phyloP scores from a whole-genome alignment of 2,797 vertebrate species.

The Pygocentrus nattereri region DNA sequence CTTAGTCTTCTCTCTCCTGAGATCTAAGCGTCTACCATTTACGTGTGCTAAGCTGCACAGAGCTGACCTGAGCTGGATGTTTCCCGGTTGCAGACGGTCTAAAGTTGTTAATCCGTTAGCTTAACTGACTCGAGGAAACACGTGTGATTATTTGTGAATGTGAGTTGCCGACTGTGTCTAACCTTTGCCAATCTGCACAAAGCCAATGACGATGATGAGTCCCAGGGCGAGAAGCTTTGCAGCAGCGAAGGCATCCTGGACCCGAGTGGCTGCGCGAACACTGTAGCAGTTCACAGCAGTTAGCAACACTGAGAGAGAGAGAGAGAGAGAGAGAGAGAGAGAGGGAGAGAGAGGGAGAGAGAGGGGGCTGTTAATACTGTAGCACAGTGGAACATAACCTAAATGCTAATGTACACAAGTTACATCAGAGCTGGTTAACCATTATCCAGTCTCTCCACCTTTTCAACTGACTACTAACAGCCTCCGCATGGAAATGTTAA shows the following conservation, averaged over 20 bases:
- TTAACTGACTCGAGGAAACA: background rate
- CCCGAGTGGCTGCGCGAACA: constrained; percentile 92
- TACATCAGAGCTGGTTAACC: too few species aligned
- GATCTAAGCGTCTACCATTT: background rate
- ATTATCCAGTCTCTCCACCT: background rate
- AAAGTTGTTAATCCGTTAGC: background rate
- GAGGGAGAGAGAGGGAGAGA: constrained; percentile 25
- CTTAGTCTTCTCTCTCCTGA: too few species aligned
- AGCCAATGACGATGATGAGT: constrained; percentile 94
- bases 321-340: constrained; percentile 25
- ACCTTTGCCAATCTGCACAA: constrained; percentile 87
- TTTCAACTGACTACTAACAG: background rate
- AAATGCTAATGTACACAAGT: too few species aligned
- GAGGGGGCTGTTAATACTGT: background rate
- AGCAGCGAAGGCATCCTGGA: constrained; percentile 93
- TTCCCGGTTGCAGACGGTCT: background rate
- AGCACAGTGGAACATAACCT: too few species aligned
- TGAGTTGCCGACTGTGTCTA: constrained; percentile 39
- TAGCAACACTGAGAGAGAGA: constrained; percentile 82
- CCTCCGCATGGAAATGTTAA: background rate
- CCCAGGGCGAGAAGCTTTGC: constrained; percentile 91
- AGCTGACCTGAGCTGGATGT: background rate
- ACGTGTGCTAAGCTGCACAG: background rate
- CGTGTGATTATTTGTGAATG: constrained; percentile 7
- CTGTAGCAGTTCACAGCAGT: constrained; percentile 97